Evolutionary conservation across 2,888 invertebrate species (phyloP).

Genomic region (Leptarthrus brevirostris): DNA sequence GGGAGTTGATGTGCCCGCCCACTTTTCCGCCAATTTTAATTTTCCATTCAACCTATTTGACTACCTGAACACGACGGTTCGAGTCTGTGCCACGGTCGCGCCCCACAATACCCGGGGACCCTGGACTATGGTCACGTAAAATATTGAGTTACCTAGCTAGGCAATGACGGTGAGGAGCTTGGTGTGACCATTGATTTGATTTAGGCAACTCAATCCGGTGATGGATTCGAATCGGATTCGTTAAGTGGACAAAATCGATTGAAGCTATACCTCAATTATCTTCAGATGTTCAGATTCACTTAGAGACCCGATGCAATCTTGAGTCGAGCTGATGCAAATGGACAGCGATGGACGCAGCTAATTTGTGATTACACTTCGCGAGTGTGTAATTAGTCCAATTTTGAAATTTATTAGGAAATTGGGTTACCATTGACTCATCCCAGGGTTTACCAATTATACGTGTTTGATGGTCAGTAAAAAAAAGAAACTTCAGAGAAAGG

Average conservation of each 20-base stretch:
- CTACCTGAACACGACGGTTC: constrained; percentile 1
- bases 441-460: constrained; percentile 10
- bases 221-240: constrained; percentile 26
- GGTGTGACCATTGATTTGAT: constrained; percentile 5
- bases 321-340: no score
- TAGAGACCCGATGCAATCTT: no score
- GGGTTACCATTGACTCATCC: constrained; percentile 13
- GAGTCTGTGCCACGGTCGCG: constrained; percentile 3
- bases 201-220: constrained; percentile 32
- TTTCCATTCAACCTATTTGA: constrained; percentile 27
- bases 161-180: not conserved
- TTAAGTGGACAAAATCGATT: constrained; percentile 41
- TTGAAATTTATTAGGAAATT: constrained; percentile 33
- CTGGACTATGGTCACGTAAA: constrained; percentile 28
- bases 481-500: no score
- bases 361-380: no score
- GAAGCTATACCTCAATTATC: not conserved
- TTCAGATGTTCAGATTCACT: no score
- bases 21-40: constrained; percentile 21
- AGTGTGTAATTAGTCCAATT: constrained; percentile 21
- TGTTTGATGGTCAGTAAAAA: not conserved
- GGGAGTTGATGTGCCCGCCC: constrained; percentile 26
- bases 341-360: no score
- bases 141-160: constrained; percentile 16
- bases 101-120: not conserved